Evolutionary conservation across 2,888 invertebrate genomes (phyloP), one percentile per base, ranked within the genome.

Genomic region (Lithophane leautieri): DNA sequence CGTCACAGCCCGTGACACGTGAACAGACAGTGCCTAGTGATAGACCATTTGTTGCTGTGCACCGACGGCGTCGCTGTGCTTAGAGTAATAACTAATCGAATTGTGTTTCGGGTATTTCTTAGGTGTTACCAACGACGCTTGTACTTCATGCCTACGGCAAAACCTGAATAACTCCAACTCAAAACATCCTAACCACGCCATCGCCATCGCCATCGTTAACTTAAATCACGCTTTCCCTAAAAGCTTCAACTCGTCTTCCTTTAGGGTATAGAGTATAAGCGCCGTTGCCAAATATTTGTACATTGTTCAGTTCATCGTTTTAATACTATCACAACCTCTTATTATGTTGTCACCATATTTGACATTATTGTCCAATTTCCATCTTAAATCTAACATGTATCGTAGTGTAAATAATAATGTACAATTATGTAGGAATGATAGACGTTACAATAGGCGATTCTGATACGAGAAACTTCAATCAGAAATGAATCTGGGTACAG

Each of bases 371-470:
- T 47, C n/a, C 6, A 7, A 42, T 40, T 34, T 61, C 34, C 14
- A 44, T 56, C 34, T 56, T 56, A 56, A 22, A 22, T 54, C 3
- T n/a, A 40, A 19, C 19, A 58, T 63, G 34, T 62, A 40, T 22
- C 58, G 47, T 16, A 52, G 40, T 77, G 73, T 77, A 73, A 50
- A 80, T 80, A 72, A 56, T 44, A 80, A 80, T 42, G 34, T 76
- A 47, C 22, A 52, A 52, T 34, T 9, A 78, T 61, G 22, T 52
- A 22, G 50, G 50, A 50, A 44, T 44, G 34, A 62, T 54, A 76
- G 44, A 62, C 25, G 22, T 58, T 58, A 44, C 28, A 52, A 19
- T 25, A 16, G n/a, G 28, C 60, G 47, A 22, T 40, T 34, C 12
- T 44, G n/a, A 16, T 34, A 16, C 2, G 16, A 34, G 28, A 4